Conservation (phyloP, 2,888 invertebrate genomes). For the Polydrusus cervinus region DNA sequence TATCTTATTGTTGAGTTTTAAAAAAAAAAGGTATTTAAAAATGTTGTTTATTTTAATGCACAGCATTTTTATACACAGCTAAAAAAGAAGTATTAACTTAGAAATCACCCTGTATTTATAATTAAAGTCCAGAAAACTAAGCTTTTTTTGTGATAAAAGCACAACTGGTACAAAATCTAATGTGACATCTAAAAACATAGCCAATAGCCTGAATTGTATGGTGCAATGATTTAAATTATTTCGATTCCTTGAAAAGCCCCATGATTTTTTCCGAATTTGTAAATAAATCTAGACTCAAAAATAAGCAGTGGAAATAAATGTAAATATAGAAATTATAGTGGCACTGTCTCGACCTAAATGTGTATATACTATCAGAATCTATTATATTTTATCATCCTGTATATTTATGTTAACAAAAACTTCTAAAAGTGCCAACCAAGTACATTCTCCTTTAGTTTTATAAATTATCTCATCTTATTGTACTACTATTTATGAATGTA, state of each 20-base stretch:
- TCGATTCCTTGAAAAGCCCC: not conserved
- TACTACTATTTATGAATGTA: conserved; percentile 63
- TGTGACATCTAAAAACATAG: no score
- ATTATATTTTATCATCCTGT: conserved; percentile 26
- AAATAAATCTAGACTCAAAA: not conserved
- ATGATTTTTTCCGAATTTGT: not conserved
- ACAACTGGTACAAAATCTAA: no score
- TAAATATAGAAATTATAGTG: conserved; percentile 9
- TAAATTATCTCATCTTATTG: conserved; percentile 53
- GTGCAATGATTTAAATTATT: conserved; percentile 9
- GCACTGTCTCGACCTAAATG: not conserved
- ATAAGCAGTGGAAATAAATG: not conserved
- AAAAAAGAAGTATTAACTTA: no score
- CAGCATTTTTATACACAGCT: no score
- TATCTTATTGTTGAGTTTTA: no score
- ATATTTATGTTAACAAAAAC: conserved; percentile 40
- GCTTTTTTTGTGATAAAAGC: no score
- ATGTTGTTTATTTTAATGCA: no score
- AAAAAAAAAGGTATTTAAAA: no score
- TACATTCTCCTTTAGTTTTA: conserved; percentile 56
- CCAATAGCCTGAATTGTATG: not conserved
- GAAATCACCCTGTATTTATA: no score
- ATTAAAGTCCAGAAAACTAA: no score
- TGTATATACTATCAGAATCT: not conserved
- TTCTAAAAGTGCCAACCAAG: conserved; percentile 59